Evolutionary conservation across 2,113 vertebrate genomes (phyloP).

Genomic region (Ptyas mucosa): DNA sequence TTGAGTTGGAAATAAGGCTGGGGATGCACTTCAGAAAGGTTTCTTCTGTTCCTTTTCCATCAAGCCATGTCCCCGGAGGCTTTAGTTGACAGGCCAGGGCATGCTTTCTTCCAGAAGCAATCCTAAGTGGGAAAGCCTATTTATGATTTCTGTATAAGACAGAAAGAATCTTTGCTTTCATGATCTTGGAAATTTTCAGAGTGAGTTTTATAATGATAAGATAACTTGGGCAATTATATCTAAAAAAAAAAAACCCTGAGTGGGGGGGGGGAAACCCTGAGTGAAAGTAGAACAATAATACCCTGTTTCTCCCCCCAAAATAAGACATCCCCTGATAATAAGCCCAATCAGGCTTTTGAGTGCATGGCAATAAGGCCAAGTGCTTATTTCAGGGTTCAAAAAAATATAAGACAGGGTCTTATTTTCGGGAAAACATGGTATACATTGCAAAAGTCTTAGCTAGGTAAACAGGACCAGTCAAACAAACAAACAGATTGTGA

Average conservation of each 20-base stretch:
- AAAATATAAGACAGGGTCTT: too few species aligned
- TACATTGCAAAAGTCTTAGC: not conserved
- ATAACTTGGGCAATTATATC: not conserved
- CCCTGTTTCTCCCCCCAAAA: too few species aligned
- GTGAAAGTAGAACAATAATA: not conserved
- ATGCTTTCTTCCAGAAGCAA: constrained; percentile 1
- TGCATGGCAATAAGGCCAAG: too few species aligned
- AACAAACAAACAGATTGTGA: not conserved
- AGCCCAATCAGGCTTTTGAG: too few species aligned
- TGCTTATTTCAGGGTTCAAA: too few species aligned
- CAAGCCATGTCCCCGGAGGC: not conserved
- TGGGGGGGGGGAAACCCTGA: not conserved
- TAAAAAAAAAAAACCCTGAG: not conserved
- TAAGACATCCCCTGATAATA: too few species aligned
- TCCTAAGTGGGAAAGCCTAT: not conserved
- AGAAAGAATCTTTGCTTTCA: not conserved
- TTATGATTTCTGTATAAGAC: not conserved
- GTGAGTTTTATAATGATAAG: not conserved
- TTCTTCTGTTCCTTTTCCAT: not conserved
- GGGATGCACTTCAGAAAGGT: not conserved
- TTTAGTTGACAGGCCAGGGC: not conserved
- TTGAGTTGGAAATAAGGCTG: not conserved
- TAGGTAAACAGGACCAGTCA: not conserved
- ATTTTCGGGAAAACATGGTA: not conserved
- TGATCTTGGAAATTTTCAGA: not conserved